Conservation (phyloP, 2,888 invertebrate species). For the Syrphus vitripennis region DNA sequence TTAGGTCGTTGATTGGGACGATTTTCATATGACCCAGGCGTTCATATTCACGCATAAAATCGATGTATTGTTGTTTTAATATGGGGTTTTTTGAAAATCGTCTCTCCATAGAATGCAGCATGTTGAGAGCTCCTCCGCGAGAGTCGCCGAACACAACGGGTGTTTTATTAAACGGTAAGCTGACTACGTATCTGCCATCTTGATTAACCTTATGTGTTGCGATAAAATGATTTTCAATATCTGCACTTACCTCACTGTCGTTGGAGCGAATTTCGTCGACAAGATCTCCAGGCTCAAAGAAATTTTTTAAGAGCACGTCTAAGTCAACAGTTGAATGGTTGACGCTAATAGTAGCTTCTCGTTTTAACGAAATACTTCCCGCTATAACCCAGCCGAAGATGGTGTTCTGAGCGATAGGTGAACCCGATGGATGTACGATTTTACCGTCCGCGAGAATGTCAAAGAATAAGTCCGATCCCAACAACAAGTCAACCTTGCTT, state of each 20-base stretch:
- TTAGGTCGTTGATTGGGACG: background rate
- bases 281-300: constrained; percentile 23
- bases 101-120: background rate
- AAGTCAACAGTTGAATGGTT: constrained; percentile 1
- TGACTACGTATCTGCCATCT: constrained; percentile 24
- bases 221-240: constrained; percentile 23
- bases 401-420: constrained; percentile 20
- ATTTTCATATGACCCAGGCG: background rate
- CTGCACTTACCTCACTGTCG: constrained; percentile 8
- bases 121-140: background rate
- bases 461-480: constrained; percentile 35
- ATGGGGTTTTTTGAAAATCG: background rate
- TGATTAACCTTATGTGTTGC: background rate
- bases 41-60: constrained; percentile 19
- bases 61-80: constrained; percentile 3
- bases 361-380: background rate
- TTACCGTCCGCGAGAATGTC: constrained; percentile 9
- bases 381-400: constrained; percentile 40
- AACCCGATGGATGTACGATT: constrained; percentile 10
- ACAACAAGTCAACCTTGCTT: constrained; percentile 5
- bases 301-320: constrained; percentile 6
- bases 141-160: constrained; percentile 8
- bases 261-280: background rate
- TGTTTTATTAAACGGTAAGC: background rate
- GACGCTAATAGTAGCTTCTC: background rate